These are phyloP conservation scores for Tanypteryx hageni DNA, from an alignment of 2,888 invertebrate species.

Conservation along the genomic window DNA sequence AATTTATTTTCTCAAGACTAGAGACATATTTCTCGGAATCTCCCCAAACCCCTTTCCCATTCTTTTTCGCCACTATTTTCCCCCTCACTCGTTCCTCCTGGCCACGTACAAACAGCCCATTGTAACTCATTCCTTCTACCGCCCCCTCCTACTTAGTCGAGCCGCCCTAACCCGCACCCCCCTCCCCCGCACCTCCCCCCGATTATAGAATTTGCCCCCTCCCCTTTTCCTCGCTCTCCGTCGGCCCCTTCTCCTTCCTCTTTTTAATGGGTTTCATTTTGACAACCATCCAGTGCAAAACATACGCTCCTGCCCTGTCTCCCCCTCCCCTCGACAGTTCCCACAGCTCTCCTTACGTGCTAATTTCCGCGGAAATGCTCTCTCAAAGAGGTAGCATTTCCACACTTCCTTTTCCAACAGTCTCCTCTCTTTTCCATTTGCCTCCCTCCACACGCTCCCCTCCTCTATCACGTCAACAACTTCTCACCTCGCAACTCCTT, in stretches of 20 bases:
- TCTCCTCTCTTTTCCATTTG: neutral
- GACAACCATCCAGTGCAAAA: conserved; percentile 44
- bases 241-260: neutral
- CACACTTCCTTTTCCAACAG: neutral
- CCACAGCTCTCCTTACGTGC: neutral
- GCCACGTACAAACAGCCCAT: conserved; percentile 40
- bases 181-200: neutral
- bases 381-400: conserved; percentile 35
- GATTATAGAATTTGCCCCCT: neutral
- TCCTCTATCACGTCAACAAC: neutral
- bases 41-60: conserved; percentile 7
- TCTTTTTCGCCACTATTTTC: neutral
- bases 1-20: conserved; percentile 60
- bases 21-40: conserved; percentile 64
- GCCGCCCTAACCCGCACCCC: too few species aligned
- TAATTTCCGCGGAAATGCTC: conserved; percentile 50
- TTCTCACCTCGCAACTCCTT: conserved; percentile 19
- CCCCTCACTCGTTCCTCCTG: neutral
- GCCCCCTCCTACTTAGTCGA: neutral
- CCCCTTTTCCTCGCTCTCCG: neutral
- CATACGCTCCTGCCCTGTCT: neutral
- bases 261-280: conserved; percentile 59
- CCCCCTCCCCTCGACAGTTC: neutral
- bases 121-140: conserved; percentile 35
- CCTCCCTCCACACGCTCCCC: neutral